Base-by-base conservation (phyloP, 2,888 invertebrate species). In the Schizaphis graminum region DNA sequence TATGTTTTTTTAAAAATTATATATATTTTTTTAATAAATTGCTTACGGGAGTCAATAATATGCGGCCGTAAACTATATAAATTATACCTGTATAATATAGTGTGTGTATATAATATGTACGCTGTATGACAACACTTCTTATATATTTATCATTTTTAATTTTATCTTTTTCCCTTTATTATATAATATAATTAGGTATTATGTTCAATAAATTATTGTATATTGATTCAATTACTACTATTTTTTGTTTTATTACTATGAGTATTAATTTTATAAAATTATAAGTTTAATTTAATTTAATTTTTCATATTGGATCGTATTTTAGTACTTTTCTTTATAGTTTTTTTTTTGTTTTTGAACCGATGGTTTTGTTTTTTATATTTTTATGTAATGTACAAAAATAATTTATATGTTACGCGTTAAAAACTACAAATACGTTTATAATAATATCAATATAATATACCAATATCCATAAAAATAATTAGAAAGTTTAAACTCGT, bases 261-360 rank as follows among this genome's bases (percentile, higher is more conserved):
- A 77, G 21, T 77, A 35, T 77, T 77, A 77, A 77, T 77, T 77
- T 21, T 77, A 67, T 77, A 77, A 86, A 28, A 47, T 47, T 47
- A 47, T 47, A 47, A 47, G 28, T 86, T 86, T 47, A 28, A 47
- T 77, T 77, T 1, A 77, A 35, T 77, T 28, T 28, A 13, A 11
- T 86, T 86, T 86, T 47, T 28, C 28, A 28, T 28, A 47, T 47
- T 28, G 10, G 13, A 77, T n/a, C 11, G 35, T 77, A 77, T 3
- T 77, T 35, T 8, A n/a, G 35, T 77, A 35, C 8, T 8, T 77
- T 35, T 8, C 77, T 77, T 24, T 56, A 56, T 53, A 56, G 41
- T 89, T 56, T 35, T 89, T 56, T n/a, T 44, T 44, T 89, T 56
- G 5, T 56, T 88, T 53, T 88, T 88, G 11, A 88, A 56, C 56